Conservation (phyloP, 1,140 invertebrate genomes). For the Bombus superbus region DNA sequence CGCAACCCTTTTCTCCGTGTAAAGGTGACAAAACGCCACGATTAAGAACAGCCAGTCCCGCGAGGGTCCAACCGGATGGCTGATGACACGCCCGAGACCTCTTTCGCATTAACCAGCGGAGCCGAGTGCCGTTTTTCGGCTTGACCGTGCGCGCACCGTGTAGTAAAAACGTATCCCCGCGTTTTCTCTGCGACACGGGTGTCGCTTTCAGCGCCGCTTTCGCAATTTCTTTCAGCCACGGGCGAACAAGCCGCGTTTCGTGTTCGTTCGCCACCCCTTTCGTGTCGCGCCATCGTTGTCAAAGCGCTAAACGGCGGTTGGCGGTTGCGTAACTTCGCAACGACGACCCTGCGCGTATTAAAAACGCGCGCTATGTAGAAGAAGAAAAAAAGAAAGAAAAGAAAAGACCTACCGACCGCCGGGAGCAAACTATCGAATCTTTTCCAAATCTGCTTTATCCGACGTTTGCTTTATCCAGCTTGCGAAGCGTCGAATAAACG, state of each 20-base stretch:
- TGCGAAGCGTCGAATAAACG: too few species aligned
- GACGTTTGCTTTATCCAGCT: too few species aligned
- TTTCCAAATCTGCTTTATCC: too few species aligned
- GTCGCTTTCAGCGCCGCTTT: not conserved
- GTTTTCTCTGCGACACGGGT: not conserved
- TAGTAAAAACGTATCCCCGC: not conserved
- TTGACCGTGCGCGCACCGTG: slow-evolving; percentile 40
- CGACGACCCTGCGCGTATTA: too few species aligned
- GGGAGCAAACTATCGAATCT: too few species aligned
- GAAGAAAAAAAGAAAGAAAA: too few species aligned
- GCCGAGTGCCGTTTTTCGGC: slow-evolving; percentile 66
- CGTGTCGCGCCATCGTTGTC: too few species aligned
- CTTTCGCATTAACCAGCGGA: slow-evolving; percentile 73
- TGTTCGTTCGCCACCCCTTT: not conserved
- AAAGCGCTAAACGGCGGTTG: too few species aligned
- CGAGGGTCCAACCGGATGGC: slow-evolving; percentile 56
- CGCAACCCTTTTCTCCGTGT: slow-evolving; percentile 56
- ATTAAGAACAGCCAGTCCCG: slow-evolving; percentile 69
- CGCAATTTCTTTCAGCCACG: not conserved
- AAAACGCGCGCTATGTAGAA: too few species aligned
- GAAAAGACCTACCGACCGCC: too few species aligned
- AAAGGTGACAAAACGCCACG: slow-evolving; percentile 76
- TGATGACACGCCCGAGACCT: slow-evolving; percentile 74
- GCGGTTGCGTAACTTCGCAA: too few species aligned
- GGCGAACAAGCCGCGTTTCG: not conserved